These are phyloP conservation scores for Tetragonula carbonaria DNA, from an alignment of 2,888 invertebrate genomes.

Conservation along the genomic window DNA sequence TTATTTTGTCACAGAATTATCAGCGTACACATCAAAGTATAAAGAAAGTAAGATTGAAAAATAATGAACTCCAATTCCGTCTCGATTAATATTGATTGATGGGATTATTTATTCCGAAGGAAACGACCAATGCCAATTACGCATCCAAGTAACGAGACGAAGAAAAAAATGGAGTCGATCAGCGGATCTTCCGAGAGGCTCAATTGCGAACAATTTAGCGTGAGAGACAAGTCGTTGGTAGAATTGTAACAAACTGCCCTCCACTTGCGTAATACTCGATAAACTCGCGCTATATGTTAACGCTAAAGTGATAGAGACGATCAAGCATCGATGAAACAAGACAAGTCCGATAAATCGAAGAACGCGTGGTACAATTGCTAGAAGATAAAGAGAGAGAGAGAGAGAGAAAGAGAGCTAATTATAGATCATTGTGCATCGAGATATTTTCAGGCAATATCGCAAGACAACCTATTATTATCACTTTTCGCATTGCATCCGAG, in stretches of 20 bases:
- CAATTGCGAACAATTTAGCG: conserved; percentile 1
- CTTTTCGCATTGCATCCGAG: neutral
- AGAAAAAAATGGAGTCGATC: neutral
- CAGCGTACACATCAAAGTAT: too few relatives aligned
- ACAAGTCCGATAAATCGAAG: neutral
- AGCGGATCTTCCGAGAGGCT: too few relatives aligned
- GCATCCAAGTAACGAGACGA: neutral
- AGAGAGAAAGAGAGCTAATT: neutral
- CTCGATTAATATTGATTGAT: too few relatives aligned
- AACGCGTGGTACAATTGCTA: neutral
- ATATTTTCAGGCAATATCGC: neutral
- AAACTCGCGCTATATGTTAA: neutral
- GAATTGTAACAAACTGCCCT: neutral
- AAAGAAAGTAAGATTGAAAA: too few relatives aligned
- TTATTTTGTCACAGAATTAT: too few relatives aligned
- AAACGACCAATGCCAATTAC: neutral
- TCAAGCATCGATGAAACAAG: neutral
- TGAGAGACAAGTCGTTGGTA: neutral
- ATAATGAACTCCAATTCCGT: too few relatives aligned
- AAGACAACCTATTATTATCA: neutral
- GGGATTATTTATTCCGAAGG: neutral
- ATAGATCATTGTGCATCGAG: neutral
- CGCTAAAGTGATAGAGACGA: conserved; percentile 1
- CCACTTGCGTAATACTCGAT: neutral
- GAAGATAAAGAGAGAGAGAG: too few relatives aligned